Base-by-base conservation (phyloP, 2,113 vertebrate genomes). In the Pseudorasbora parva region DNA sequence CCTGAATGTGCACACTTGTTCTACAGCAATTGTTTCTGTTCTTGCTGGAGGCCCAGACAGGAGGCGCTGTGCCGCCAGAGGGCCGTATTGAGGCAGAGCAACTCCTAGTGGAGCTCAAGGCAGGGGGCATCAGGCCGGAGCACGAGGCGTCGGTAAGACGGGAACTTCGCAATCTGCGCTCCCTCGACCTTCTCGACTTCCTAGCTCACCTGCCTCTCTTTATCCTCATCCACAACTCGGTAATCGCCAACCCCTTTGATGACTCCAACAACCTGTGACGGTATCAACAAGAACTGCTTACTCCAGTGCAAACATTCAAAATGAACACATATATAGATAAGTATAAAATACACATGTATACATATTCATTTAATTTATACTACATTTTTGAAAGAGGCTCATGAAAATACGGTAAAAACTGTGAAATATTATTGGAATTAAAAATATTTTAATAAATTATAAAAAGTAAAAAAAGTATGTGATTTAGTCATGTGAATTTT, bases 11-110 rank as follows among this genome's bases (percentile, higher is more conserved):
- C 66, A 5, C 14, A 14, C 8, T 69, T 27, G 2, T 69, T 81
- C 25, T 54, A 72, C 86, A 95, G 93, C 87, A 92, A 82, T 91
- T 93, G 57, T 94, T 95, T 91, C 89, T 93, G 78, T 94, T 92
- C 86, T 91, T 94, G n/a, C 81, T 93, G 77, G 90, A 94, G 82
- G 90, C 88, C 21, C 71, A 79, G 87, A 79, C 82, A 47, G 89
- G 82, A 64, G 79, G 45, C 0, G 4, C 23, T 0, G 87, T 77
- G 11, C 66, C 71, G 25, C 51, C 37, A 74, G 87, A 64, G 68
- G 90, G 84, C 62, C 75, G 75, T 11, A 94, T 95, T 92, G 92
- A 90, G 0, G 82, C 87, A 0, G 91, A 93, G 78, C 91, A 94
- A 64, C 89, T 95, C 45, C 88, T 93, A 0, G 86, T 93, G 82